These are phyloP conservation scores for Hoplostethus mediterraneus DNA, from an alignment of 2,797 vertebrate genomes.

Conservation along the genomic window DNA sequence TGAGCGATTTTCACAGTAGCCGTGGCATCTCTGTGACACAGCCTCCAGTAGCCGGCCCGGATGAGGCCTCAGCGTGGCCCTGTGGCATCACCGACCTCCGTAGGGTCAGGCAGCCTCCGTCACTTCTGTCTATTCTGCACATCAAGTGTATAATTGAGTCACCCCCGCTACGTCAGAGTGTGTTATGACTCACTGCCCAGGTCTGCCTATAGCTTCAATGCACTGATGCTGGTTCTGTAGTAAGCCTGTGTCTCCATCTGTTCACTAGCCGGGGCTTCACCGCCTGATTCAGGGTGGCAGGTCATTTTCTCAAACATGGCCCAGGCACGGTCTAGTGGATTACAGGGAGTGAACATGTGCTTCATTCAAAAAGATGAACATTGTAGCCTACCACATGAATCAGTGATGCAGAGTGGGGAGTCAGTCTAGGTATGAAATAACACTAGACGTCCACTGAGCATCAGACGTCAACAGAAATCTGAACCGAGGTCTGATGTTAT, in stretches of 20 bases:
- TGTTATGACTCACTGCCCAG: slow-evolving; percentile 62
- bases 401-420: slow-evolving; percentile 45
- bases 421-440: slow-evolving; percentile 44
- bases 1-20: slow-evolving; percentile 38
- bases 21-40: slow-evolving; percentile 10
- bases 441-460: slow-evolving; percentile 19
- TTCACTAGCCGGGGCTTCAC: slow-evolving; percentile 39
- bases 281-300: slow-evolving; percentile 62
- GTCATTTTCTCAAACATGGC: slow-evolving; percentile 49
- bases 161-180: slow-evolving; percentile 7
- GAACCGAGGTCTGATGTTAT: not conserved
- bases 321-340: slow-evolving; percentile 19
- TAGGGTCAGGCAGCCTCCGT: slow-evolving; percentile 8
- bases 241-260: slow-evolving; percentile 66
- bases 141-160: slow-evolving; percentile 19
- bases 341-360: slow-evolving; percentile 49
- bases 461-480: slow-evolving; percentile 8
- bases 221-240: slow-evolving; percentile 50
- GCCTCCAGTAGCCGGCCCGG: slow-evolving; percentile 1
- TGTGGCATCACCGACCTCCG: slow-evolving; percentile 21
- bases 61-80: slow-evolving; percentile 1
- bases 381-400: slow-evolving; percentile 56
- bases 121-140: slow-evolving; percentile 31
- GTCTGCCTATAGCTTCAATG: slow-evolving; percentile 39
- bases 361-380: slow-evolving; percentile 63